Evolutionary conservation across 1,140 invertebrate genomes (phyloP), one percentile per base, ranked within the genome.

Genomic region (Drosophila equinoxialis): DNA sequence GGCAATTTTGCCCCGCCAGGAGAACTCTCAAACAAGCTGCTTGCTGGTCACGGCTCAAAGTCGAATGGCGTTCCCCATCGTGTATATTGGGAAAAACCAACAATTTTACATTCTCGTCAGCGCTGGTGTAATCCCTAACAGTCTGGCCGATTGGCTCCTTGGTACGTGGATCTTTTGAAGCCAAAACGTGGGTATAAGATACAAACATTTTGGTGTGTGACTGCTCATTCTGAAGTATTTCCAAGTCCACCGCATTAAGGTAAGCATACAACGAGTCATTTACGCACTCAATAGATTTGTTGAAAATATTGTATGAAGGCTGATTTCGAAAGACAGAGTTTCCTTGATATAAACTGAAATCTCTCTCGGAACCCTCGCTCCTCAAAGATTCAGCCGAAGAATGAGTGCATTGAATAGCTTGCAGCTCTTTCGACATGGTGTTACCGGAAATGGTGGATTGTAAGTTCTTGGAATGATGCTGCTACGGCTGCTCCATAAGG

Each of bases 271-370:
- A 64, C 4, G 77, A 17, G 11, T 87, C 84, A 39, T 72, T 23
- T 4, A 30, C 35, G 35, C 70, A 3, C n/a, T 84, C 84, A 6
- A 87, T 60, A 0, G 73, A 66, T 62, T 69, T 89, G 41, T 75
- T 89, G 6, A 89, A 87, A 6, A 54, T 30, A n/a, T 42, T 89
- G 23, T 71, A 84, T 1, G 84, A 84, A 0, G 84, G 84, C 30
- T 87, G 73, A 41, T 84, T 72, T 1, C 45, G 73, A 45, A 87
- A 87, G 30, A 68, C 41, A 6, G 6, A 0, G 13, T 61, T 48
- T 63, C 83, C 79, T 30, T 66, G 37, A 33, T 77, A 67, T 41
- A 81, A 45, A 3, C 6, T n/a, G 10, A 59, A 17, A 17, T 13
- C 45, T 37, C 35, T 3, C 35, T 37, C 35, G 35, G 8, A 37